These are phyloP conservation scores for Eidolon helvum DNA, from an alignment of 2,113 vertebrate species.

Conservation along the genomic window DNA sequence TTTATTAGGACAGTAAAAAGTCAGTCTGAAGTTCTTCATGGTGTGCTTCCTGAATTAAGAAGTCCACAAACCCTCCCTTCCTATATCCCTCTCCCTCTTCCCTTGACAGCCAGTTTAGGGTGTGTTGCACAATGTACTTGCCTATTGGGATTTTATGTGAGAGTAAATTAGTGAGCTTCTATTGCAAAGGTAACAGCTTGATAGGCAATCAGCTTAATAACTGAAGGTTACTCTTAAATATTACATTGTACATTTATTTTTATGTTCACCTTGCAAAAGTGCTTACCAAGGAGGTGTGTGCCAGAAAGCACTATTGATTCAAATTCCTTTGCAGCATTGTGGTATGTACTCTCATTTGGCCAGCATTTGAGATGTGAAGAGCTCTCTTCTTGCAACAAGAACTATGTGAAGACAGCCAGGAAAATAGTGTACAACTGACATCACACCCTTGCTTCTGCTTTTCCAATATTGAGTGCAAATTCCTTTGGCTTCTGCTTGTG, in stretches of 20 bases:
- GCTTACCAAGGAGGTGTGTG: conserved; percentile 31
- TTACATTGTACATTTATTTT: conserved; percentile 72
- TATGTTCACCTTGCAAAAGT: conserved; percentile 57
- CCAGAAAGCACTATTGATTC: conserved; percentile 68
- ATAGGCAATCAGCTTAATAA: conserved; percentile 58
- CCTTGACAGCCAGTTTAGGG: neutral
- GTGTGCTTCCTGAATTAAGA: neutral
- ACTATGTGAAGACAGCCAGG: conserved; percentile 7
- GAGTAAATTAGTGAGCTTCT: conserved; percentile 32
- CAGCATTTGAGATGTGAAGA: conserved; percentile 22
- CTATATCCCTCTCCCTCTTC: neutral
- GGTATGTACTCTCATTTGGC: conserved; percentile 10
- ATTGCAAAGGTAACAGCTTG: conserved; percentile 9
- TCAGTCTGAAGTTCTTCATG: neutral
- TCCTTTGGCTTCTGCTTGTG: neutral
- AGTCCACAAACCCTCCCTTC: neutral
- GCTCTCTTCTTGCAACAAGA: conserved; percentile 41
- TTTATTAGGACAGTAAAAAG: neutral
- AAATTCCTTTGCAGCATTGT: conserved; percentile 41
- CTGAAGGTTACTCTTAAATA: conserved; percentile 65
- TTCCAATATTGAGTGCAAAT: neutral
- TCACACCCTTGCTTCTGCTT: neutral
- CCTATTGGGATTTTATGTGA: conserved; percentile 19
- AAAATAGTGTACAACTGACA: neutral
- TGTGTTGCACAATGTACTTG: neutral